These are phyloP conservation scores for Piprites chloris DNA, from an alignment of 2,113 vertebrate species.

Conservation along the genomic window DNA sequence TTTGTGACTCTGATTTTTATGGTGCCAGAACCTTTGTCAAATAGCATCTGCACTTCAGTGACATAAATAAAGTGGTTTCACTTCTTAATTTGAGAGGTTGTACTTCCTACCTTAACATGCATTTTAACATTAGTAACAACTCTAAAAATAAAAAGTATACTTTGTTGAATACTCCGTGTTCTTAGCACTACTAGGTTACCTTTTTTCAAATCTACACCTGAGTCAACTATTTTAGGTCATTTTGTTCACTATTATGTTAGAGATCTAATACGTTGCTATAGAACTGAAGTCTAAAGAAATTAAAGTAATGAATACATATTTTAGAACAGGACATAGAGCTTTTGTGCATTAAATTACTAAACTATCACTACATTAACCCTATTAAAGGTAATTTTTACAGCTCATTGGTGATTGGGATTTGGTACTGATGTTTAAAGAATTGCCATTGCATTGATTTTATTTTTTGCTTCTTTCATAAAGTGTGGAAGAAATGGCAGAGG, in stretches of 20 bases:
- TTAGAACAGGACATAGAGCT: constrained; percentile 5
- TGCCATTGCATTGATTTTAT: constrained; percentile 40
- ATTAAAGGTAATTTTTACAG: constrained; percentile 55
- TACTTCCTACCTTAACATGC: neutral
- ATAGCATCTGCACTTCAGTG: neutral
- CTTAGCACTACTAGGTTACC: neutral
- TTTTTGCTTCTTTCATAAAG: constrained; percentile 44
- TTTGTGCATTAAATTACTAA: constrained; percentile 13
- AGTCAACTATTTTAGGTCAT: neutral
- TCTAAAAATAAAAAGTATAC: neutral
- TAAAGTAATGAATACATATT: constrained; percentile 8
- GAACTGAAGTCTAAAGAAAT: constrained; percentile 19
- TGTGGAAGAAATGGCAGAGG: constrained; percentile 15
- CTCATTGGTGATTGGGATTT: constrained; percentile 57
- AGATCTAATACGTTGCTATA: neutral
- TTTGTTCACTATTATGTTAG: neutral
- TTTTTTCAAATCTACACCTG: neutral
- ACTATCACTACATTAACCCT: constrained; percentile 18
- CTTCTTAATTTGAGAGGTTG: neutral
- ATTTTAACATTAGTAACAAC: neutral
- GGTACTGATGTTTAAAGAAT: constrained; percentile 24
- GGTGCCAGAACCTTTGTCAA: neutral
- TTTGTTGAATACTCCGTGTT: neutral
- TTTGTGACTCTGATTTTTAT: neutral
- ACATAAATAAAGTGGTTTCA: neutral